A percentile compares a stretch with the other conserved stretches of the same genome.
Evolutionary conservation across 2,797 vertebrate species (phyloP).

Genomic region (Protosalanx chinensis): DNA sequence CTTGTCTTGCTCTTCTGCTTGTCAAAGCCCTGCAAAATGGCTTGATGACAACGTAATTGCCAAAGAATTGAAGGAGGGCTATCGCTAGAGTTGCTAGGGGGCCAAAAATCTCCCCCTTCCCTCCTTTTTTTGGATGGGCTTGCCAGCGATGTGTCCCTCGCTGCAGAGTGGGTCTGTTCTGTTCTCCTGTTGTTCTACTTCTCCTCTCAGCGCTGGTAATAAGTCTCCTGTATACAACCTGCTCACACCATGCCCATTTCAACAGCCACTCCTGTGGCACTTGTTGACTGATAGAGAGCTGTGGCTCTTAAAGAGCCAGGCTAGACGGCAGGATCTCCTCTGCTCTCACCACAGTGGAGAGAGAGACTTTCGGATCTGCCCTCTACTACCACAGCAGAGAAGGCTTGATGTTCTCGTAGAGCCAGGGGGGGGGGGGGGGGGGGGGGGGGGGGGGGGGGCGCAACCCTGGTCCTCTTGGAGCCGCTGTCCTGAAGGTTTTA

Average conservation of each 20-base stretch:
- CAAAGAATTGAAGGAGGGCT: conserved; percentile 63
- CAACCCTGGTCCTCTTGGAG: too few relatives aligned
- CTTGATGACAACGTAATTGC: conserved; percentile 71
- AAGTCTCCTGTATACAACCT: background rate
- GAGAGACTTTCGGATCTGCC: background rate
- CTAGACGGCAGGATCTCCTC: background rate
- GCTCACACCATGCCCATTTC: background rate
- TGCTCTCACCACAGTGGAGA: background rate
- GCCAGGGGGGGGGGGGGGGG: too few relatives aligned
- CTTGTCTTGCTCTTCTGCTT: conserved; percentile 57
- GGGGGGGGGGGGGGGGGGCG: too few relatives aligned
- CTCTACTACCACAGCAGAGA: background rate
- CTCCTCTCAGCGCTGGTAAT: background rate
- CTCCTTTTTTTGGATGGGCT: background rate
- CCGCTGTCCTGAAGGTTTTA: too few relatives aligned
- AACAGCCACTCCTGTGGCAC: background rate
- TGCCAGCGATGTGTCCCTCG: too few relatives aligned
- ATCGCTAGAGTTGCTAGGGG: conserved; percentile 32
- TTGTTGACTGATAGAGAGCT: conserved; percentile 12
- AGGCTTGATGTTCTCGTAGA: too few relatives aligned
- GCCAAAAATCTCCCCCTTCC: conserved; percentile 7
- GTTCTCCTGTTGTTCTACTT: background rate
- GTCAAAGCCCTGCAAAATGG: conserved; percentile 59
- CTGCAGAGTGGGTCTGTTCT: background rate
- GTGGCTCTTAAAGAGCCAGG: conserved; percentile 1